Base-by-base conservation (phyloP, 2,888 invertebrate genomes). In the Xanthorhoe designata region DNA sequence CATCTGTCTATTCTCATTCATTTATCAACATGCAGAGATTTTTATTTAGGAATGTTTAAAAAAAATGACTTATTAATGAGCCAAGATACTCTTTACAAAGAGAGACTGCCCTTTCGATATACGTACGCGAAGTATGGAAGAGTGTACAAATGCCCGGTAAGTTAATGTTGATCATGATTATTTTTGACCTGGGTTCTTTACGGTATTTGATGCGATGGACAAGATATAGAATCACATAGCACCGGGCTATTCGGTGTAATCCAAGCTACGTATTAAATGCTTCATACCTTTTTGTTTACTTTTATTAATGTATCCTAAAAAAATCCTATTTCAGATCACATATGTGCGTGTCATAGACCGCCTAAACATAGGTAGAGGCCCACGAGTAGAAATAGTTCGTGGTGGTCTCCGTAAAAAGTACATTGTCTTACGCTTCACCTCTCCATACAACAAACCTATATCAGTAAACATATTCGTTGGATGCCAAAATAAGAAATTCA, bases 391-490 rank as follows among this genome's bases (percentile, higher is more conserved):
- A 71, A 75, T 91, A 15, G 70, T 85, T 1, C 80, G 87, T 18
- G 91, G 91, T 4, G 91, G 91, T 8, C 79, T 90, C 0, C 72
- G 54, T 18, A 81, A 83, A 29, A 85, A 83, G 24, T 85, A 77
- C 62, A 64, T 91, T 1, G 81, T 79, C 0, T 66, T 87, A 1
- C 79, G 81, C 0, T 61, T 91, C 0, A 82, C 73, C 13, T 87
- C 90, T 0, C 60, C 76, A 0, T 89, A 86, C 62, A 81, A 84
- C 51, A 75, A 70, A 3, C 91, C 91, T 0, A 76, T 91, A 61
- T 88, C 90, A 0, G 91, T 88, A 0, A 89, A 89, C 24, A 80
- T 91, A 38, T 90, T 87, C 66, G 82, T 90, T 0, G 91, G 89
- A 0, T 91, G 91, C 57, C 78, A 78, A 32, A 88, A 88, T 55